These are phyloP conservation scores for Drosophila nr. perissopoda DNA, from an alignment of 2,888 invertebrate genomes.

Conservation along the genomic window DNA sequence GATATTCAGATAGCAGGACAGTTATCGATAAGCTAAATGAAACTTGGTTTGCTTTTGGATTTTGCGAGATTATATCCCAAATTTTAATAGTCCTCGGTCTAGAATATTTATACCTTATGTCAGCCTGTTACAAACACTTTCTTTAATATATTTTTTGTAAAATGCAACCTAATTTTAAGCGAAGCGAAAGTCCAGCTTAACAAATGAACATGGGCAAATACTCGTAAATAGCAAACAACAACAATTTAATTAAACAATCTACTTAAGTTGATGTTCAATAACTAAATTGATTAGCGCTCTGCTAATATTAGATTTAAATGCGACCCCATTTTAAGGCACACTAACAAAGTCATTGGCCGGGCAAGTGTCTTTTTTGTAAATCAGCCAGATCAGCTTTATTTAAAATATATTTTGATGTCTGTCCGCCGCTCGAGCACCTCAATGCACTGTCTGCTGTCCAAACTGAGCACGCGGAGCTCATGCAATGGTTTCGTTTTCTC, in stretches of 20 bases:
- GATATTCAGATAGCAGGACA: background rate
- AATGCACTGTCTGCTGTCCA: conserved; percentile 86
- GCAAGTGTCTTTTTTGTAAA: background rate
- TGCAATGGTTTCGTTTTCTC: conserved; percentile 86
- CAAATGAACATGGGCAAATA: background rate
- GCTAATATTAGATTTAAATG: background rate
- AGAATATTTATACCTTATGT: background rate
- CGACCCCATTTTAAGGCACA: background rate
- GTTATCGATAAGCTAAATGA: background rate
- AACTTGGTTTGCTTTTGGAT: background rate
- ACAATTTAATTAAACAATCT: background rate
- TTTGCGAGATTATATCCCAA: background rate
- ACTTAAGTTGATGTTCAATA: background rate
- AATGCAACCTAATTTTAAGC: too few species aligned
- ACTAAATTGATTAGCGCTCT: conserved; percentile 1
- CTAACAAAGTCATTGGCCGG: conserved; percentile 1
- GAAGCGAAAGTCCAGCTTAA: too few species aligned
- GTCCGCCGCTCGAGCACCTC: conserved; percentile 87
- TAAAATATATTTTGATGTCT: conserved; percentile 85
- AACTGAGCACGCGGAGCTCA: conserved; percentile 87
- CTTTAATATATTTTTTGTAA: background rate
- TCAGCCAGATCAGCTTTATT: conserved; percentile 35
- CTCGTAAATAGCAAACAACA: background rate
- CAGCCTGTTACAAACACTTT: background rate
- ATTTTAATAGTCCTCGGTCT: background rate